Conservation (phyloP, 2,888 invertebrate species). For the Hemicrepidius hirtus region DNA sequence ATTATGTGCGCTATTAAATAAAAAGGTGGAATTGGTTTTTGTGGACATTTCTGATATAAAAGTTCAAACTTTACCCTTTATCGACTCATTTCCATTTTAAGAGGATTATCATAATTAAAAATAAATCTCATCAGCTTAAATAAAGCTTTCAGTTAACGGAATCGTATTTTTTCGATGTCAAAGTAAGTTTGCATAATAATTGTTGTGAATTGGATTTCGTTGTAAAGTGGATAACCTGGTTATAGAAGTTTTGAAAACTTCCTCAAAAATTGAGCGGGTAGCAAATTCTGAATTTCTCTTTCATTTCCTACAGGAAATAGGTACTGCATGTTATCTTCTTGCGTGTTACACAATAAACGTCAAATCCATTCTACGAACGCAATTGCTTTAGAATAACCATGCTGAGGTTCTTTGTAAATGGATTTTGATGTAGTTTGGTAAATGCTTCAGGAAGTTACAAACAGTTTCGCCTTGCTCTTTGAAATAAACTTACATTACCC, state of each 20-base stretch:
- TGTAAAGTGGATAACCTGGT: neutral
- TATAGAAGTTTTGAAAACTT: conserved; percentile 13
- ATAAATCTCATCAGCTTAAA: conserved; percentile 6
- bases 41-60: neutral
- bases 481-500: conserved; percentile 25
- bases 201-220: neutral
- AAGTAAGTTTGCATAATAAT: neutral
- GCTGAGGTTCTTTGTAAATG: neutral
- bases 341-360: no score
- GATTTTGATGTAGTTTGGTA: neutral
- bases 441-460: neutral
- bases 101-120: conserved; percentile 29
- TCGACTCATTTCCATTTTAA: conserved; percentile 23
- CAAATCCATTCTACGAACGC: neutral
- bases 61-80: neutral
- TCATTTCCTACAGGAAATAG: neutral
- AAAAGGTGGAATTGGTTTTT: conserved; percentile 12
- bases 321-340: neutral
- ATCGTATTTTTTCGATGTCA: neutral
- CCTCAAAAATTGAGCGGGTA: neutral
- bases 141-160: conserved; percentile 2
- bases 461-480: conserved; percentile 17
- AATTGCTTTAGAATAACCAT: neutral
- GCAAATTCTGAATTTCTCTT: neutral
- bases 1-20: conserved; percentile 5